Evolutionary conservation across 2,797 vertebrate species (phyloP), one percentile per base, ranked within the genome.

Genomic region (Furcifer pardalis): DNA sequence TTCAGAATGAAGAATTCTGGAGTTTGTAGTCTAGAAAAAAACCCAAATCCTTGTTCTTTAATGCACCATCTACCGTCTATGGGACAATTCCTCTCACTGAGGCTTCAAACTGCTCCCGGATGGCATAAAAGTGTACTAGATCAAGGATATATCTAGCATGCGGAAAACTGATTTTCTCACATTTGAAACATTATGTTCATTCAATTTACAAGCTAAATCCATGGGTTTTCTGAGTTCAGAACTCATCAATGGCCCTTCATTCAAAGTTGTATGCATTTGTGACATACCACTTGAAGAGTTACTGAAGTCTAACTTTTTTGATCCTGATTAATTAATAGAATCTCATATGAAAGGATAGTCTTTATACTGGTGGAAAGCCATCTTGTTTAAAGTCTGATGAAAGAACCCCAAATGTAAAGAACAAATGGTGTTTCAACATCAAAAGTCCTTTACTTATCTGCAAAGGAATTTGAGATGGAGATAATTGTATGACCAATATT

Each of bases 221-320:
- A 66, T 68, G 71, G 3, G 56, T n/a, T 42, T 62, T 77, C 81
- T 79, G 35, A 79, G 46, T 66, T 73, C 49, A 66, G 63, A 76
- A 17, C n/a, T 44, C 72, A 76, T 76, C 37, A 71, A 35, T 84
- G 30, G 72, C 44, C 82, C 73, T 25, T 10, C 73, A 40, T 30
- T n/a, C 32, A n/a, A 76, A 88, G 86, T 84, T 85, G 81, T 46
- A 65, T 32, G 7, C 65, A 88, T 86, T 82, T 84, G 63, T 84
- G 82, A 59, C 63, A 78, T 5, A 3, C 25, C 79, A 85, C 76
- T 77, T 74, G 27, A 27, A 65, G 72, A 72, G 30, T 77, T 68
- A 74, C 66, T 82, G 85, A 76, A 87, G 78, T 68, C 68, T 75
- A 44, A 81, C 77, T 52, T 74, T 81, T 66, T 66, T 81, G 7